Conservation (phyloP, 2,888 invertebrate genomes). For the Erynnis tages region DNA sequence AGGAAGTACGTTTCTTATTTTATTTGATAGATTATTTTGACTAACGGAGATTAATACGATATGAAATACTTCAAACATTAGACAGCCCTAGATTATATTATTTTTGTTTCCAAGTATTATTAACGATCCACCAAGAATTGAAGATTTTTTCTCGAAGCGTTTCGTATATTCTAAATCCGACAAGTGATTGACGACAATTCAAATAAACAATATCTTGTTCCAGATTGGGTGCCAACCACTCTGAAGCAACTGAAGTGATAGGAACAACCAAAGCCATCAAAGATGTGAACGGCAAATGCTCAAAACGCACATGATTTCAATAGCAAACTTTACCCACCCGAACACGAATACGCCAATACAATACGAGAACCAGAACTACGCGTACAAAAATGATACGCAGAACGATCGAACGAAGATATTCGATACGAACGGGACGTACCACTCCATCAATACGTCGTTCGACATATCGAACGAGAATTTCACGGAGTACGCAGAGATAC, state of each 20-base stretch:
- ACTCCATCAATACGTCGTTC: conserved; percentile 47
- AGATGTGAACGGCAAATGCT: conserved; percentile 54
- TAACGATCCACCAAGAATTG: too few species aligned
- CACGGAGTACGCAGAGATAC: conserved; percentile 83
- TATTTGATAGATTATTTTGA: too few species aligned
- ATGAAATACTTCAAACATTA: too few species aligned
- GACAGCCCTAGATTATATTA: too few species aligned
- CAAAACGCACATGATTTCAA: conserved; percentile 72
- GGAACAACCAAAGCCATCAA: conserved; percentile 34
- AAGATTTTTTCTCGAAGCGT: too few species aligned
- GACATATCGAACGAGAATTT: conserved; percentile 56
- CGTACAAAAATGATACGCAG: conserved; percentile 50
- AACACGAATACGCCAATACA: conserved; percentile 49
- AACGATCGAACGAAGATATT: conserved; percentile 40
- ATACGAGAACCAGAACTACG: conserved; percentile 41
- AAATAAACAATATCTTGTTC: conserved; percentile 28
- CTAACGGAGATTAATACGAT: too few species aligned
- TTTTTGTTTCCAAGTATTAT: too few species aligned
- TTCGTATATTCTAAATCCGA: too few species aligned
- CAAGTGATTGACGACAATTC: too few species aligned
- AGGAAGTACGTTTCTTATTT: too few species aligned
- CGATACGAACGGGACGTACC: conserved; percentile 44
- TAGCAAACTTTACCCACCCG: conserved; percentile 61
- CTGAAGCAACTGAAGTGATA: conserved; percentile 21
- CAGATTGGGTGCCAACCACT: conserved; percentile 28